A percentile compares a stretch with the other conserved stretches of the same genome.
Conservation (phyloP, 2,888 invertebrate genomes). For the Drosophila lutescens region DNA sequence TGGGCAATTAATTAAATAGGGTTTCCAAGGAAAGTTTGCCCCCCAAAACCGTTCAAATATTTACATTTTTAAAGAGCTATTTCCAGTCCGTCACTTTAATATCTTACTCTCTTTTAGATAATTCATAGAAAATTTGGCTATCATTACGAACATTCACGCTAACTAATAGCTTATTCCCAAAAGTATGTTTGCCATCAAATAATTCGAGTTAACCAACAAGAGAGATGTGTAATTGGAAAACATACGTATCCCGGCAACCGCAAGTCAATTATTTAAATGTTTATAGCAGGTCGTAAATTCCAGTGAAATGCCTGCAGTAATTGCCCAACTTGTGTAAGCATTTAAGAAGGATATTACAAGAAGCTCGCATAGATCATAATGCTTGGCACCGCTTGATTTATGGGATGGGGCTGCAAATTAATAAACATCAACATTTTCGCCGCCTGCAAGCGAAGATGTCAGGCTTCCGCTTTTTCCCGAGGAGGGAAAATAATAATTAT, state of each 20-base stretch:
- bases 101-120: not conserved
- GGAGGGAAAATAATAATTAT: constrained; percentile 26
- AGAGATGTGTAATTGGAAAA: not conserved
- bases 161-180: not conserved
- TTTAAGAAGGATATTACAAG: constrained; percentile 21
- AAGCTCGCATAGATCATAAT: constrained; percentile 51
- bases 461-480: constrained; percentile 5
- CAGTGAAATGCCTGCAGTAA: constrained; percentile 17
- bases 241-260: not conserved
- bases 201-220: not conserved
- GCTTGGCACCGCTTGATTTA: constrained; percentile 53
- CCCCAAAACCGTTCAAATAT: constrained; percentile 7
- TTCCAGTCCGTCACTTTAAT: not conserved
- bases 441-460: constrained; percentile 33
- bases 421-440: constrained; percentile 61
- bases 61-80: constrained; percentile 1
- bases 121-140: not conserved
- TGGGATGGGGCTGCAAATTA: constrained; percentile 58
- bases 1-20: constrained; percentile 32
- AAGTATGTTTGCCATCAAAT: not conserved
- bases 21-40: constrained; percentile 14
- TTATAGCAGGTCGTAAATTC: constrained; percentile 15
- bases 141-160: not conserved
- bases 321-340: constrained; percentile 27
- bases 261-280: constrained; percentile 7